Evolutionary conservation across 2,113 vertebrate genomes (phyloP).

Genomic region (Ciconia maguari): DNA sequence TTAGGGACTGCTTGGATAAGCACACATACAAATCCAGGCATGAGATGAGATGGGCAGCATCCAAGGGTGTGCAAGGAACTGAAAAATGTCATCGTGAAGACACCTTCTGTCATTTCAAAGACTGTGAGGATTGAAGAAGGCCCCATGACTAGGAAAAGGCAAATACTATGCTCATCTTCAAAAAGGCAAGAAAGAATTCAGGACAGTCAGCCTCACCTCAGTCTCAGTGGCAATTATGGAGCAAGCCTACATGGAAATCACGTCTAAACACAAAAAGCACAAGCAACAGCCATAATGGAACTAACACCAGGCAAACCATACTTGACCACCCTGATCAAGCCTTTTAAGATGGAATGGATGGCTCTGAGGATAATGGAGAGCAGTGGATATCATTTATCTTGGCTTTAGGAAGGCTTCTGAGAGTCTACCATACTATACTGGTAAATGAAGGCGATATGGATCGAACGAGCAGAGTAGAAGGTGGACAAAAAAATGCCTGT

Average conservation of each 20-base stretch:
- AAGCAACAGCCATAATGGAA: neutral
- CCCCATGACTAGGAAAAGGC: neutral
- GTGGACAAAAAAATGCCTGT: neutral
- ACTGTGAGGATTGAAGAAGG: neutral
- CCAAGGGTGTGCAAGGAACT: neutral
- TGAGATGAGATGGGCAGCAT: neutral
- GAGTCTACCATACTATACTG: neutral
- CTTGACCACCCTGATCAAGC: neutral
- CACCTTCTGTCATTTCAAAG: neutral
- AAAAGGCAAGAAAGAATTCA: neutral
- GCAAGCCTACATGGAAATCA: neutral
- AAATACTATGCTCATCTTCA: neutral
- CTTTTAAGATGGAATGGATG: neutral
- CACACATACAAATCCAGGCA: neutral
- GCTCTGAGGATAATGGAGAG: neutral
- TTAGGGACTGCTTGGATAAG: neutral
- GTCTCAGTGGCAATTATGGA: neutral
- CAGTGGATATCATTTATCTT: neutral
- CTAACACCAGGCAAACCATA: neutral
- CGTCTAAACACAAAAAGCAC: neutral
- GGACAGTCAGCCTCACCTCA: neutral
- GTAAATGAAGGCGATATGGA: neutral
- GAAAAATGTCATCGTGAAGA: neutral
- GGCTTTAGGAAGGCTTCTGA: neutral
- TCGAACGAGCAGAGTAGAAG: neutral